Evolutionary conservation across 2,797 vertebrate genomes (phyloP).

Genomic region (Salarias fasciatus): DNA sequence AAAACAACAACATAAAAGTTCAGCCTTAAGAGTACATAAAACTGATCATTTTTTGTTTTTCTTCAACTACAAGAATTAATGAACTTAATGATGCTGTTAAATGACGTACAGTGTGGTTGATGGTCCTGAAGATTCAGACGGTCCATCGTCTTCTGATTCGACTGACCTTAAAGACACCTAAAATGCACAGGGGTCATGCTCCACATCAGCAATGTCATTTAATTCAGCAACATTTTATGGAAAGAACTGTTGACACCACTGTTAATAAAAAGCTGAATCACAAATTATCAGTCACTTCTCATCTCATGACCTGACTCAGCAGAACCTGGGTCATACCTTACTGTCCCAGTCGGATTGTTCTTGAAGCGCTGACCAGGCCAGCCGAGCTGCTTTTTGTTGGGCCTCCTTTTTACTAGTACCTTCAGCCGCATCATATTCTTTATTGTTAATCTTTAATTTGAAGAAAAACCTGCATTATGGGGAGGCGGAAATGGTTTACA

Average conservation of each 20-base stretch:
- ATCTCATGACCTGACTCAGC: too few relatives aligned
- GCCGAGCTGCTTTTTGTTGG: slow-evolving; percentile 67
- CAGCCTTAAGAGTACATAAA: neutral
- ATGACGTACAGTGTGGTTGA: slow-evolving; percentile 20
- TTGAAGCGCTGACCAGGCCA: slow-evolving; percentile 59
- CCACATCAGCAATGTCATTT: too few relatives aligned
- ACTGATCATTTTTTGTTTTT: neutral
- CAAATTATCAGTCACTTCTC: too few relatives aligned
- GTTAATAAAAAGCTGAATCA: too few relatives aligned
- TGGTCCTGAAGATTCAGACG: neutral
- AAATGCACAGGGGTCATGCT: slow-evolving; percentile 3
- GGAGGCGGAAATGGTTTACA: neutral
- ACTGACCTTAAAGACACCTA: slow-evolving; percentile 34
- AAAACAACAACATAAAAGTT: neutral
- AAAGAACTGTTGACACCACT: neutral
- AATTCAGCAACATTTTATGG: neutral
- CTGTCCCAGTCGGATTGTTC: slow-evolving; percentile 53
- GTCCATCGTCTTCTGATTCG: neutral
- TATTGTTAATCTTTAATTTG: slow-evolving; percentile 47
- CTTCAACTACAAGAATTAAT: neutral
- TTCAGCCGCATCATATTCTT: slow-evolving; percentile 54
- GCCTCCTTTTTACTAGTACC: slow-evolving; percentile 69
- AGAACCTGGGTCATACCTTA: slow-evolving; percentile 46
- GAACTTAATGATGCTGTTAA: neutral
- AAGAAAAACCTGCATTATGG: slow-evolving; percentile 66